Conservation (phyloP, 2,888 invertebrate species). For the Bursaphelenchus okinawaensis region DNA sequence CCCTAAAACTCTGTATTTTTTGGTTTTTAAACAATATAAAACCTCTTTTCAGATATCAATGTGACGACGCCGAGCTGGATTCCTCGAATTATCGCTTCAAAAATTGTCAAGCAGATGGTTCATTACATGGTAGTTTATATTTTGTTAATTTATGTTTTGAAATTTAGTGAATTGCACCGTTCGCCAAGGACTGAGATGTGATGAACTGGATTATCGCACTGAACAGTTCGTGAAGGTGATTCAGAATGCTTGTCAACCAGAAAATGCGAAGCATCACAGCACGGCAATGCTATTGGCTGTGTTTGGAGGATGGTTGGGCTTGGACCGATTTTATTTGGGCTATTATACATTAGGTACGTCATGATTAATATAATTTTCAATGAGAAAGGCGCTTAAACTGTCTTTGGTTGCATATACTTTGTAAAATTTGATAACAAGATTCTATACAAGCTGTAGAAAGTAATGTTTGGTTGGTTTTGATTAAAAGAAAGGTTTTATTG, state of each 20-base stretch:
- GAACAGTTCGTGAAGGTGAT: slow-evolving; percentile 20
- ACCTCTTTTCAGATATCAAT: slow-evolving; percentile 36
- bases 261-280: slow-evolving; percentile 28
- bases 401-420: too few relatives aligned
- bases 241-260: slow-evolving; percentile 31
- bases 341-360: slow-evolving; percentile 78
- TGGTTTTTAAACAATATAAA: too few relatives aligned
- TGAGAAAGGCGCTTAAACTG: too few relatives aligned
- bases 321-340: slow-evolving; percentile 94
- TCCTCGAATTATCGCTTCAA: slow-evolving; percentile 35
- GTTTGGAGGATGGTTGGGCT: slow-evolving; percentile 94
- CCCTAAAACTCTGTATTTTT: too few relatives aligned
- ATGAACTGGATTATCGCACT: slow-evolving; percentile 8
- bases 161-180: slow-evolving; percentile 25
- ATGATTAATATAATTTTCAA: neutral
- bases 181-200: slow-evolving; percentile 19
- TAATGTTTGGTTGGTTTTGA: too few relatives aligned
- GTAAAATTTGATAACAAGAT: too few relatives aligned
- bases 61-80: slow-evolving; percentile 25
- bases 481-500: too few relatives aligned
- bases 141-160: neutral
- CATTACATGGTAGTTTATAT: slow-evolving; percentile 29
- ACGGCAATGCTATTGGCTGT: slow-evolving; percentile 80
- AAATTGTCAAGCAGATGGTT: slow-evolving; percentile 39
- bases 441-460: too few relatives aligned